These are phyloP conservation scores for Camponotus vicinus DNA, from an alignment of 1,140 invertebrate genomes.

Conservation along the genomic window DNA sequence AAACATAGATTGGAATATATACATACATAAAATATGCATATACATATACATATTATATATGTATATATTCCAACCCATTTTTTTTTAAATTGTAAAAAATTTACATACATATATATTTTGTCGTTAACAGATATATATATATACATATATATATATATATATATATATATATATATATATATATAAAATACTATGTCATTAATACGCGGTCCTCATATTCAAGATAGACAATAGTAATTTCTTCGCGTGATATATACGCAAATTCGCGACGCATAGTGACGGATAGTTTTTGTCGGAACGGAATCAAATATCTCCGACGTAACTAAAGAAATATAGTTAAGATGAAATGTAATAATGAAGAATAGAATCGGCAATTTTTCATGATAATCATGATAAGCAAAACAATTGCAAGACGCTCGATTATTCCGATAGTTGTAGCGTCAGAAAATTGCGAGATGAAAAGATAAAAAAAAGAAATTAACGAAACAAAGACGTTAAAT, in stretches of 20 bases:
- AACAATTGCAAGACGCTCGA: neutral
- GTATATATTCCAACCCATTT: no score
- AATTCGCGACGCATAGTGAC: constrained; percentile 4
- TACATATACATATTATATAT: no score
- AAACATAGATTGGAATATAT: neutral
- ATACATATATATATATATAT: no score
- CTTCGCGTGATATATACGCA: neutral
- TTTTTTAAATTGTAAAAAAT: no score
- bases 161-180: no score
- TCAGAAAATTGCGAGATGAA: neutral
- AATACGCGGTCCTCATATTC: neutral
- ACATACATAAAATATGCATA: no score
- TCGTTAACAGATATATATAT: neutral
- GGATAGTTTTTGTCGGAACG: constrained; percentile 9
- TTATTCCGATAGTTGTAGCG: neutral
- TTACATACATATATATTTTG: no score
- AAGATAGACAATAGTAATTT: neutral
- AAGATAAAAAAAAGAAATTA: neutral
- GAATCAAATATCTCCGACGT: constrained; percentile 11
- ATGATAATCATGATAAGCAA: neutral
- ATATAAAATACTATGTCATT: neutral
- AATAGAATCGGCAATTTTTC: constrained; percentile 28
- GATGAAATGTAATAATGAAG: neutral
- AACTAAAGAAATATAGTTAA: constrained; percentile 13
- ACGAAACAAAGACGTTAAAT: neutral